These are phyloP conservation scores for Esperia sulphurella DNA, from an alignment of 2,888 invertebrate species.

Conservation along the genomic window DNA sequence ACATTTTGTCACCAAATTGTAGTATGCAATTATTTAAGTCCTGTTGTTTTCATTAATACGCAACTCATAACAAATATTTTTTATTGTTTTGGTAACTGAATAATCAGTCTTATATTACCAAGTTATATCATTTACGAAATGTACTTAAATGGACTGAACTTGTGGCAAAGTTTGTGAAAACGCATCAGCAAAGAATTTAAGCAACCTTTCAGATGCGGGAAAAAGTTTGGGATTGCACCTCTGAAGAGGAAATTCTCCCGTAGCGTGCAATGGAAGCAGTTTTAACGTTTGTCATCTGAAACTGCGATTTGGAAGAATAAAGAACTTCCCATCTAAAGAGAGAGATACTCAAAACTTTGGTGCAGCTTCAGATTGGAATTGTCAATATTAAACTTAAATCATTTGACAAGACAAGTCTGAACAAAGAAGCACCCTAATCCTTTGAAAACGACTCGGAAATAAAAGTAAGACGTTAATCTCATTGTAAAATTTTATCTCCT, in stretches of 20 bases:
- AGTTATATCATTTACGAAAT: too few relatives aligned
- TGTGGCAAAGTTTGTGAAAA: neutral
- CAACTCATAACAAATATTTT: too few relatives aligned
- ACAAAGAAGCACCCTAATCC: conserved; percentile 1
- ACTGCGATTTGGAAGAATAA: neutral
- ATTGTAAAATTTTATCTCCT: conserved; percentile 3
- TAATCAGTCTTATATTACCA: too few relatives aligned
- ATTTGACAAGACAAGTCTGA: neutral
- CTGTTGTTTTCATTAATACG: too few relatives aligned
- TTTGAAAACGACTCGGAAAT: conserved; percentile 5
- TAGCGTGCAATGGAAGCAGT: neutral
- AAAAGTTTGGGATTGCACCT: neutral
- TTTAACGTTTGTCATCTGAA: neutral
- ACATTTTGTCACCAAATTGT: too few relatives aligned
- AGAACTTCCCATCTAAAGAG: neutral
- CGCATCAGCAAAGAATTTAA: neutral
- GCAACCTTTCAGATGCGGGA: neutral
- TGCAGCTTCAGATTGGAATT: too few relatives aligned
- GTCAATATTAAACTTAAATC: neutral
- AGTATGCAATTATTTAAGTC: too few relatives aligned
- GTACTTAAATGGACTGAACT: too few relatives aligned
- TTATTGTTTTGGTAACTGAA: too few relatives aligned
- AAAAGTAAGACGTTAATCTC: conserved; percentile 7
- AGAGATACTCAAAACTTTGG: too few relatives aligned
- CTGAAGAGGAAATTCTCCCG: neutral